Conservation (phyloP, 2,797 vertebrate species). For the Trichosurus vulpecula region DNA sequence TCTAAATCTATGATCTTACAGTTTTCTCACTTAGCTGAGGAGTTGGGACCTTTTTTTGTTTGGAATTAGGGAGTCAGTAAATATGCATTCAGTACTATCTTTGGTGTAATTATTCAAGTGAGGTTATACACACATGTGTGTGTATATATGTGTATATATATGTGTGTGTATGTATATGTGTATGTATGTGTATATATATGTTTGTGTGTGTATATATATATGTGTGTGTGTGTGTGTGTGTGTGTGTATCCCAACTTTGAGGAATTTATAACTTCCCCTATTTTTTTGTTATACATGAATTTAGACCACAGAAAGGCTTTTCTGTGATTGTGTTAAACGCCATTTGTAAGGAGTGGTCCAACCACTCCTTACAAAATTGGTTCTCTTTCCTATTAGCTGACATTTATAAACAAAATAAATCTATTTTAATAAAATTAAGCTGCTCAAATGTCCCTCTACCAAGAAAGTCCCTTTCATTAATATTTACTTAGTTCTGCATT, state of each 20-base stretch:
- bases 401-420: constrained; percentile 21
- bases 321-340: neutral
- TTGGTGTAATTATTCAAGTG: neutral
- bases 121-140: neutral
- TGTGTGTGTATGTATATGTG: neutral
- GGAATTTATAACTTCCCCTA: neutral
- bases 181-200: neutral
- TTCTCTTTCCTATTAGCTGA: neutral
- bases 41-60: neutral
- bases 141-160: too few species aligned
- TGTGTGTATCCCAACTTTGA: neutral
- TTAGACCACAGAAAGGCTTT: neutral
- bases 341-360: neutral
- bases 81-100: neutral
- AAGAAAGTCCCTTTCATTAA: neutral
- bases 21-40: neutral
- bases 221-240: neutral
- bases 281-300: neutral
- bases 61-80: neutral
- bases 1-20: neutral
- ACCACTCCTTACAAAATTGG: neutral
- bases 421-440: neutral
- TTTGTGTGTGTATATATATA: neutral
- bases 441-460: neutral
- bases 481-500: neutral